Conservation (phyloP, 2,113 vertebrate species). For the Megaptera novaeangliae region DNA sequence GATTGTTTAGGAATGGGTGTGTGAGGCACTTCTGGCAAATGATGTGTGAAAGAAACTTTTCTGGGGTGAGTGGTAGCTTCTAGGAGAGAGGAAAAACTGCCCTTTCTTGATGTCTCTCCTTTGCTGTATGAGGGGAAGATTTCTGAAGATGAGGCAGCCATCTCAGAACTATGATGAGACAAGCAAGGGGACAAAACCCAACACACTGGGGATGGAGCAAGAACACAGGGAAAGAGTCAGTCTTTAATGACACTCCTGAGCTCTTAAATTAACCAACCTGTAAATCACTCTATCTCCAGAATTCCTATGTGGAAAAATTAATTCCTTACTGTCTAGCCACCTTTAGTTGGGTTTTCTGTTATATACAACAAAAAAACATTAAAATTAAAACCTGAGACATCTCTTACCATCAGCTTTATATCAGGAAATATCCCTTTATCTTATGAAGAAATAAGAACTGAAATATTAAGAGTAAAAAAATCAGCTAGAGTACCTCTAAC, state of each 20-base stretch:
- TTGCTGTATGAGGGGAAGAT: background rate
- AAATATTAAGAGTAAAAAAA: background rate
- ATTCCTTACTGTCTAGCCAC: background rate
- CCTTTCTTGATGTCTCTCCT: background rate
- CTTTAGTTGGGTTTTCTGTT: background rate
- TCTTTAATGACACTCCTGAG: background rate
- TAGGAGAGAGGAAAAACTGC: background rate
- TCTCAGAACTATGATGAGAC: background rate
- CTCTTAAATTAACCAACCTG: background rate
- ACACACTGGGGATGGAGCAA: background rate
- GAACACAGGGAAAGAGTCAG: background rate
- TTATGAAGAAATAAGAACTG: background rate
- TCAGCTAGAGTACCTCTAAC: background rate
- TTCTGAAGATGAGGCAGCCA: background rate
- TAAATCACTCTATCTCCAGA: background rate
- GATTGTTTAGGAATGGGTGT: background rate
- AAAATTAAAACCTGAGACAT: background rate
- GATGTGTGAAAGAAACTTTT: background rate
- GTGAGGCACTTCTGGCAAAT: background rate
- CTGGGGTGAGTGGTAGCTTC: background rate
- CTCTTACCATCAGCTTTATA: background rate
- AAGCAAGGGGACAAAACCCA: background rate
- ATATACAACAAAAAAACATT: background rate
- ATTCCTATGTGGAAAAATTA: background rate
- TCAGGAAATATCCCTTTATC: background rate